Percentiles rank a stretch among this genome's conserved stretches.
phyloP scores from a whole-genome alignment of 2,888 invertebrate species.

The Morinoia aosen region DNA sequence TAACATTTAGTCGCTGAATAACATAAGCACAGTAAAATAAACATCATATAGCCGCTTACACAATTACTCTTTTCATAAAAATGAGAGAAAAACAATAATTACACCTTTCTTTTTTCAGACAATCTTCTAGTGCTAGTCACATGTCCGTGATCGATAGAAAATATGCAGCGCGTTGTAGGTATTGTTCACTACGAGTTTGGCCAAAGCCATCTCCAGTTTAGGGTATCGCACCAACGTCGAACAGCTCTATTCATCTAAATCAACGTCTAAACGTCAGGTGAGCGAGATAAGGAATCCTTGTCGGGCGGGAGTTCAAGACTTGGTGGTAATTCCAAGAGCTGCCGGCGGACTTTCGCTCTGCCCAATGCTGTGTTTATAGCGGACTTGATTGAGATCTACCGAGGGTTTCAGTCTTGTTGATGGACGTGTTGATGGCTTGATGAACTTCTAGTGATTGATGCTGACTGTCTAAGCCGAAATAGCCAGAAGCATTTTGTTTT shows the following conservation, averaged over 20 bases:
- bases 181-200: background rate
- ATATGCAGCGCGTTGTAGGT: background rate
- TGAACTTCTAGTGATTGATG: slow-evolving; percentile 11
- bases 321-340: background rate
- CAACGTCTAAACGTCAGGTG: slow-evolving; percentile 6
- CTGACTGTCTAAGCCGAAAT: background rate
- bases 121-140: background rate
- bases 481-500: background rate
- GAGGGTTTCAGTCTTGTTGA: slow-evolving; percentile 8
- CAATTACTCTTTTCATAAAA: too few relatives aligned
- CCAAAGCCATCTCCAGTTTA: background rate
- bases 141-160: background rate
- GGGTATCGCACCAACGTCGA: background rate
- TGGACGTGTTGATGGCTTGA: slow-evolving; percentile 38
- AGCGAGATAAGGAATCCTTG: slow-evolving; percentile 28
- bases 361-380: slow-evolving; percentile 4
- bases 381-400: slow-evolving; percentile 30
- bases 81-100: too few relatives aligned
- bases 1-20: too few relatives aligned
- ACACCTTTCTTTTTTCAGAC: background rate
- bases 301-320: slow-evolving; percentile 1
- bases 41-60: too few relatives aligned
- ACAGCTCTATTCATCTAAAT: slow-evolving; percentile 23
- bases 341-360: background rate
- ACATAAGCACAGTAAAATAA: too few relatives aligned